These are phyloP conservation scores for Idris sp. DNA, from an alignment of 1,140 invertebrate species.

Conservation along the genomic window DNA sequence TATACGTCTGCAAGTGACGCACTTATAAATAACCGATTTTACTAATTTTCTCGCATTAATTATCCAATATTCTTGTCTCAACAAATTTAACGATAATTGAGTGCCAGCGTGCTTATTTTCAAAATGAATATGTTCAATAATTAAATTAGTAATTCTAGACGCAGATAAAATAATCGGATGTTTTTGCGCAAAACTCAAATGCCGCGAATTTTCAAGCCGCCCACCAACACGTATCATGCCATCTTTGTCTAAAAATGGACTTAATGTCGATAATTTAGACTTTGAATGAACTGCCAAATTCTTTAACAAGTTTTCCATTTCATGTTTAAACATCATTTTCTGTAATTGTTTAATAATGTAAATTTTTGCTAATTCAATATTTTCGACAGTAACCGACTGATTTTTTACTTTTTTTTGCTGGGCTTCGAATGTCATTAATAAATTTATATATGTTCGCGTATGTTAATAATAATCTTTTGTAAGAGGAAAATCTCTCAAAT, in stretches of 20 bases:
- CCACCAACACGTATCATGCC: neutral
- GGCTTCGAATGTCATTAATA: too few relatives aligned
- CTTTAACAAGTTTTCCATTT: slow-evolving; percentile 2
- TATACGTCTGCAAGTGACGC: neutral
- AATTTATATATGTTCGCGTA: too few relatives aligned
- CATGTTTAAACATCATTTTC: neutral
- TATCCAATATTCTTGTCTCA: neutral
- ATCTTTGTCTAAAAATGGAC: slow-evolving; percentile 1
- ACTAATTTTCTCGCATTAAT: neutral
- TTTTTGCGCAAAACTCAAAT: neutral
- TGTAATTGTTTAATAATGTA: too few relatives aligned
- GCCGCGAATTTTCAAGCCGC: slow-evolving; percentile 4
- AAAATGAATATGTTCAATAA: neutral
- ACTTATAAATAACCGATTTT: neutral
- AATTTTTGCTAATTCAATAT: too few relatives aligned
- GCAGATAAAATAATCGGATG: neutral
- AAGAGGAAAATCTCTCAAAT: too few relatives aligned
- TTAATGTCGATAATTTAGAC: neutral
- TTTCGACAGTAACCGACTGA: too few relatives aligned
- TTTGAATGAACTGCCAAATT: neutral
- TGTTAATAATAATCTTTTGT: too few relatives aligned
- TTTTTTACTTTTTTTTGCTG: too few relatives aligned
- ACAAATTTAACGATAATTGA: slow-evolving; percentile 1
- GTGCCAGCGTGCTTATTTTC: neutral
- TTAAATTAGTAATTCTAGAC: neutral